Percentiles rank a stretch among this genome's conserved stretches.
These are phyloP conservation scores for Tichodroma muraria DNA, from an alignment of 2,113 vertebrate genomes.

Conservation along the genomic window DNA sequence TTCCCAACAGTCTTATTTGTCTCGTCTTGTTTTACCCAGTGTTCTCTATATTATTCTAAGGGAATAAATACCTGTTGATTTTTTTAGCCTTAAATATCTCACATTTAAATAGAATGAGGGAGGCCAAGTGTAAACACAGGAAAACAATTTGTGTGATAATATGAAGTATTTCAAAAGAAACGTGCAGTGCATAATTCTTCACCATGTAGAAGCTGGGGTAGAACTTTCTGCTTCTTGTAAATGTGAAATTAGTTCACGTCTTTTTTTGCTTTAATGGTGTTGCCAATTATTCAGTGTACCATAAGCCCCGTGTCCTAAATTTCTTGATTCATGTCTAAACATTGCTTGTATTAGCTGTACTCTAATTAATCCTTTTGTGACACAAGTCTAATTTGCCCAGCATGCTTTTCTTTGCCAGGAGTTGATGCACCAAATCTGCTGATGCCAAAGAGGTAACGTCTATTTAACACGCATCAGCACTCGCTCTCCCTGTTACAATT, in stretches of 20 bases:
- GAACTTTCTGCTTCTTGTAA: neutral
- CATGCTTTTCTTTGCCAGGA: slow-evolving; percentile 25
- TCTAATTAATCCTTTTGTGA: slow-evolving; percentile 40
- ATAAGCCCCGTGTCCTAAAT: slow-evolving; percentile 1
- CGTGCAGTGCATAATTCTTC: neutral
- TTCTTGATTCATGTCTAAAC: slow-evolving; percentile 37
- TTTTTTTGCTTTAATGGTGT: neutral
- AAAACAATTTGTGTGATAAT: neutral
- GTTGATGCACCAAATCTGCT: slow-evolving; percentile 43
- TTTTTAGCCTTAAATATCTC: neutral
- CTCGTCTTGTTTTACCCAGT: neutral
- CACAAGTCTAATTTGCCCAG: slow-evolving; percentile 39
- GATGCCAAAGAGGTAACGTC: slow-evolving; percentile 22
- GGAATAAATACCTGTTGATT: neutral
- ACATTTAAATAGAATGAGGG: neutral
- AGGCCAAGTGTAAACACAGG: neutral
- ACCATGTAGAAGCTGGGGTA: neutral
- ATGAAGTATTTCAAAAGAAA: neutral
- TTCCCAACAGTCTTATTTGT: neutral
- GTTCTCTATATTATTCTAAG: neutral
- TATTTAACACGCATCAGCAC: slow-evolving; percentile 42
- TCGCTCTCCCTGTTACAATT: slow-evolving; percentile 25
- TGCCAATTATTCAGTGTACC: slow-evolving; percentile 1
- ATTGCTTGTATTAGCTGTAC: slow-evolving; percentile 37
- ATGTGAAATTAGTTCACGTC: neutral